A percentile compares a stretch with the other conserved stretches of the same genome.
phyloP scores from a whole-genome alignment of 2,113 vertebrate species.

The Melanocharis versteri region DNA sequence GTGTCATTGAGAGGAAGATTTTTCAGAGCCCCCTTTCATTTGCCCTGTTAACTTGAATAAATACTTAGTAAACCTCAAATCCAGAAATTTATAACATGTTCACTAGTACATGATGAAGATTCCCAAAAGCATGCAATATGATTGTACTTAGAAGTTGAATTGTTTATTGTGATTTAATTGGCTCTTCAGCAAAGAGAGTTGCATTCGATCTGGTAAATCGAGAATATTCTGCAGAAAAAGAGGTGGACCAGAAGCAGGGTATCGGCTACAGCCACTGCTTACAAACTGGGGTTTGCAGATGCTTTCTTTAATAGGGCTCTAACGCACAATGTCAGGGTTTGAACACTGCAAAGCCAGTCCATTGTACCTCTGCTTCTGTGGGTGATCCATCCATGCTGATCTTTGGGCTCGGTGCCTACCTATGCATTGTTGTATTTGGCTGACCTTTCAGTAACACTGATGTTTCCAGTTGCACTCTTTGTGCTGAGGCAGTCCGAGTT shows the following conservation, averaged over 20 bases:
- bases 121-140: not conserved
- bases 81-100: not conserved
- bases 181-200: not conserved
- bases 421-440: constrained; percentile 2
- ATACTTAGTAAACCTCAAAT: not conserved
- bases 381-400: not conserved
- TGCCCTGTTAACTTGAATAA: not conserved
- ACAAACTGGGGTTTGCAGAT: not conserved
- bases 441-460: constrained; percentile 21
- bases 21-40: not conserved
- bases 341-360: constrained; percentile 19
- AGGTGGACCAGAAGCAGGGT: not conserved
- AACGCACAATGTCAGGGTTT: not conserved
- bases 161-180: not conserved
- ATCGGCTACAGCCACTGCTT: not conserved
- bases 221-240: constrained; percentile 28
- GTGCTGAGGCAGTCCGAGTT: not conserved
- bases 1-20: not conserved
- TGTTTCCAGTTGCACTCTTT: constrained; percentile 30
- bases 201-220: not conserved
- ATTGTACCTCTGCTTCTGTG: constrained; percentile 32
- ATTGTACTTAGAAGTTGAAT: not conserved
- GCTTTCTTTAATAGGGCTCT: constrained; percentile 11
- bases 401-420: constrained; percentile 32
- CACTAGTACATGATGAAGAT: not conserved